phyloP scores from a whole-genome alignment of 2,797 vertebrate genomes.

The Sandelia bainsii region DNA sequence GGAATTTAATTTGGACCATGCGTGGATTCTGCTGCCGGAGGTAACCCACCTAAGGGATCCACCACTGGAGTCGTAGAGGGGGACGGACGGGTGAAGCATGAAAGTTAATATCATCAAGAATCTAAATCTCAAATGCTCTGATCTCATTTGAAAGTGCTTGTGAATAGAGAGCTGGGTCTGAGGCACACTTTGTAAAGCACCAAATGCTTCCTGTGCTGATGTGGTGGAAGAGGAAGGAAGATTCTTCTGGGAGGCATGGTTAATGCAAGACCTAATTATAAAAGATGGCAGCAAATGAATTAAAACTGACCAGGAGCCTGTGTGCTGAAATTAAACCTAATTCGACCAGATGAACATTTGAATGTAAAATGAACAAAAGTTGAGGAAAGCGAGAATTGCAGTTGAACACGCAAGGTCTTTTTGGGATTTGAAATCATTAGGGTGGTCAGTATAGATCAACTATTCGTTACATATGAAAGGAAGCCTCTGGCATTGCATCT shows the following conservation, averaged over 20 bases:
- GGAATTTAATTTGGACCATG: conserved; percentile 72
- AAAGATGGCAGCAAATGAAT: conserved; percentile 70
- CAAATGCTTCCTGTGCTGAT: conserved; percentile 57
- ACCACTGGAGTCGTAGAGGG: conserved; percentile 38
- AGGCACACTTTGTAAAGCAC: conserved; percentile 69
- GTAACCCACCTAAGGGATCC: conserved; percentile 65
- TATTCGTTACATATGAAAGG: conserved; percentile 6
- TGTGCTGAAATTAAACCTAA: conserved; percentile 71
- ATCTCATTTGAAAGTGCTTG: conserved; percentile 79
- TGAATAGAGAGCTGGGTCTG: conserved; percentile 45
- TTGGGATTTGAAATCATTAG: conserved; percentile 27
- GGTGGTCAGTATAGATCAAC: conserved; percentile 13
- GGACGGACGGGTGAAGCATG: conserved; percentile 28
- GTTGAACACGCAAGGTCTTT: conserved; percentile 14
- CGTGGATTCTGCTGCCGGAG: conserved; percentile 59
- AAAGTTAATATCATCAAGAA: conserved; percentile 80
- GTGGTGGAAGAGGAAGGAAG: conserved; percentile 39
- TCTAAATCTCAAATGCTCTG: conserved; percentile 81
- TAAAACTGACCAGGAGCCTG: conserved; percentile 76
- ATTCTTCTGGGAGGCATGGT: conserved; percentile 56
- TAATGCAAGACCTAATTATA: conserved; percentile 73
- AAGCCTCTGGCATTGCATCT: conserved; percentile 31
- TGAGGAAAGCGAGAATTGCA: background rate
- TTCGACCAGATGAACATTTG: conserved; percentile 63
- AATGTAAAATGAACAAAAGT: conserved; percentile 60